phyloP scores from a whole-genome alignment of 2,888 invertebrate species.

The Hemaris fuciformis region DNA sequence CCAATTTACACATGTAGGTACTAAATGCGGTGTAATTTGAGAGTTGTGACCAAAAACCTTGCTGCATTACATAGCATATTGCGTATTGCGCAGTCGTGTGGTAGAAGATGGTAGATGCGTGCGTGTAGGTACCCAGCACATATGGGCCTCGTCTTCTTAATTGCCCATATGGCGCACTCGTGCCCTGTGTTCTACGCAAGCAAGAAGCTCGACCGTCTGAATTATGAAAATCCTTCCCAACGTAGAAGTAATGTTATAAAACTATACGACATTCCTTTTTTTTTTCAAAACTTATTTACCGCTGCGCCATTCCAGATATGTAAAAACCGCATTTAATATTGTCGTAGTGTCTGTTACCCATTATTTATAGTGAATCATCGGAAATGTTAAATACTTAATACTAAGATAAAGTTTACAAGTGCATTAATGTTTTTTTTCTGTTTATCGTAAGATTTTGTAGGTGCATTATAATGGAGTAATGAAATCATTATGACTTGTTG shows the following conservation, averaged over 20 bases:
- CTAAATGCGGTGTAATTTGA: constrained; percentile 10
- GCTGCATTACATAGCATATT: neutral
- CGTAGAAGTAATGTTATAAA: neutral
- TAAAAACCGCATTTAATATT: neutral
- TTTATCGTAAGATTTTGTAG: too few relatives aligned
- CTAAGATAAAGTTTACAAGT: neutral
- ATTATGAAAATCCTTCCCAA: neutral
- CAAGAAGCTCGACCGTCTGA: neutral
- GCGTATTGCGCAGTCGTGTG: neutral
- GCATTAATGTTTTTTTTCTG: neutral
- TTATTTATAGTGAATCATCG: neutral
- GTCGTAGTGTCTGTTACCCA: neutral
- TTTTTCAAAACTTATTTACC: neutral
- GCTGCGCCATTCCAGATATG: neutral
- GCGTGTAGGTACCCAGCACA: constrained; percentile 16
- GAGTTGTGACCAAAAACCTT: neutral
- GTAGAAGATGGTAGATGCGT: neutral
- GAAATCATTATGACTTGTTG: neutral
- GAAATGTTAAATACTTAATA: neutral
- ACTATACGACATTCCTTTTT: neutral
- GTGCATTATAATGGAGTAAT: neutral
- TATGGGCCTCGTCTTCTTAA: constrained; percentile 19
- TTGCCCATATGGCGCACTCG: constrained; percentile 24
- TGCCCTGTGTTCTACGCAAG: constrained; percentile 5
- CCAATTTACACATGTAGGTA: constrained; percentile 12